A percentile compares a stretch with the other conserved stretches of the same genome.
Conservation (phyloP, 1,140 invertebrate species). For the Drosophila pseudoobscura region DNA sequence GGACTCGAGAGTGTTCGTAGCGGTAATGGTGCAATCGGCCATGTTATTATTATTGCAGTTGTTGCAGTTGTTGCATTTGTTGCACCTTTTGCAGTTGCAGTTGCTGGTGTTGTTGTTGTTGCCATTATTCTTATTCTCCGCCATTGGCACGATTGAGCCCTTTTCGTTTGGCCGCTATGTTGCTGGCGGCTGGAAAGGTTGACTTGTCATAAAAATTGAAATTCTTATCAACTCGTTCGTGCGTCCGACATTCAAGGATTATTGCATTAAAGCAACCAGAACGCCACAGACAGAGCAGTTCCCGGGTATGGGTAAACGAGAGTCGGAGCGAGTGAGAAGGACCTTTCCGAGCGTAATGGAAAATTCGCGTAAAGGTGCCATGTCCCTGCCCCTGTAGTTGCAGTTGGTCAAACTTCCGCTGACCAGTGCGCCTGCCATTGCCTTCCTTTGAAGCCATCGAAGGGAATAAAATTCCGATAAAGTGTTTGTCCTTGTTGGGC, state of each 20-base stretch:
- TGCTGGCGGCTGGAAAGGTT: conserved; percentile 53
- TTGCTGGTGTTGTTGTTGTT: conserved; percentile 25
- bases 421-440: background rate
- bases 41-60: conserved; percentile 66
- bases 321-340: background rate
- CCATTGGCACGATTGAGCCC: conserved; percentile 58
- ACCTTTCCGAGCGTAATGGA: conserved; percentile 39
- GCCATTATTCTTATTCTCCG: conserved; percentile 39
- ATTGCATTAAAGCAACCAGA: conserved; percentile 68
- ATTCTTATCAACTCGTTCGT: conserved; percentile 81
- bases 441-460: background rate
- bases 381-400: conserved; percentile 15
- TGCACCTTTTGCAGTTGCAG: conserved; percentile 6
- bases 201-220: conserved; percentile 82
- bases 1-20: conserved; percentile 27
- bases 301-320: too few species aligned
- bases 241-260: conserved; percentile 75
- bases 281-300: conserved; percentile 13
- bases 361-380: conserved; percentile 48
- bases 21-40: conserved; percentile 74
- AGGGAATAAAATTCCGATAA: conserved; percentile 44
- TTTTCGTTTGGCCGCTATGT: conserved; percentile 52
- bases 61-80: conserved; percentile 25
- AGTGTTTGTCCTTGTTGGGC: conserved; percentile 12
- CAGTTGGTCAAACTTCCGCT: conserved; percentile 39